Evolutionary conservation across 2,888 invertebrate genomes (phyloP).

Genomic region (Digitonthophagus gazella): DNA sequence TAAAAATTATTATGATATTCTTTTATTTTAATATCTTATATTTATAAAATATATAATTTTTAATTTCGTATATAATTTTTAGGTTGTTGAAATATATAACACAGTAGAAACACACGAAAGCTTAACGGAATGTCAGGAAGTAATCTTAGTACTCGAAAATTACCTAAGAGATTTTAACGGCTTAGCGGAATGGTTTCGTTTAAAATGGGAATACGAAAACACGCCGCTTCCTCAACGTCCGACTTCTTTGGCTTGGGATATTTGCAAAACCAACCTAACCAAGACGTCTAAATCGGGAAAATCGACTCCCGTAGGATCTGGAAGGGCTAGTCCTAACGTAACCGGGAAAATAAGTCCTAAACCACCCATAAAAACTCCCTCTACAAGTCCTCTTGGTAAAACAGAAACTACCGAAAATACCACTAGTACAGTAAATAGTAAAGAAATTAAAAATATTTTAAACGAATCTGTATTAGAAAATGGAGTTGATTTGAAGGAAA

Average conservation of each 20-base stretch:
- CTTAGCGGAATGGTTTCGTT: slow-evolving; percentile 87
- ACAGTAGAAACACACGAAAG: slow-evolving; percentile 95
- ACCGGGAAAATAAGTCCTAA: slow-evolving; percentile 63
- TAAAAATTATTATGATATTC: no score
- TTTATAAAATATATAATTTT: slow-evolving; percentile 2
- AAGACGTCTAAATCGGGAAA: slow-evolving; percentile 49
- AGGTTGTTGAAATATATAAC: slow-evolving; percentile 90
- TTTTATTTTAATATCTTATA: no score
- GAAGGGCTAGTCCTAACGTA: slow-evolving; percentile 59
- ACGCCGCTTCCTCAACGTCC: slow-evolving; percentile 82
- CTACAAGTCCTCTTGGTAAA: slow-evolving; percentile 34
- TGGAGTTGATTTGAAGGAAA: background rate
- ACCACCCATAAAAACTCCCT: slow-evolving; percentile 28
- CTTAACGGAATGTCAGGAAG: slow-evolving; percentile 93
- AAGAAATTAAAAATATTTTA: background rate
- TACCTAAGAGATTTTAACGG: slow-evolving; percentile 93
- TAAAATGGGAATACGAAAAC: slow-evolving; percentile 92
- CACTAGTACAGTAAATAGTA: background rate
- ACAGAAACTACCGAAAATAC: slow-evolving; percentile 29
- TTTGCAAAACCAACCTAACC: slow-evolving; percentile 74
- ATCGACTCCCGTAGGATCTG: slow-evolving; percentile 54
- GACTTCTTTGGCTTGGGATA: slow-evolving; percentile 92
- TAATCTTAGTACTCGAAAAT: slow-evolving; percentile 89
- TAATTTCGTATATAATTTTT: slow-evolving; percentile 22
- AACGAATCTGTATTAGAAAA: background rate